A percentile compares a stretch with the other conserved stretches of the same genome.
Evolutionary conservation across 2,797 vertebrate genomes (phyloP).

Genomic region (Lagocephalus sceleratus): DNA sequence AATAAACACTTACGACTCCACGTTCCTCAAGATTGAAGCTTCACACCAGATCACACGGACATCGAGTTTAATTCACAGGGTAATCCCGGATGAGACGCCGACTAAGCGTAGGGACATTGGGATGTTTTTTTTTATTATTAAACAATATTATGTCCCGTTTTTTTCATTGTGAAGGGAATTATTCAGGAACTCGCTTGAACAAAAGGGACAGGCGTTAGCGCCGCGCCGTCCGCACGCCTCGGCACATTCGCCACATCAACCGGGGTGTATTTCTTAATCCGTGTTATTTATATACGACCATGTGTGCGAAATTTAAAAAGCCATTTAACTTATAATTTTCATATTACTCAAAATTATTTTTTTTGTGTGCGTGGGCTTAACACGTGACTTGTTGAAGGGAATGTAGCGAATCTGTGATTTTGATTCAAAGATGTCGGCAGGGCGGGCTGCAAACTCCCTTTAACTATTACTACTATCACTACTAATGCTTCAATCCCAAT

Average conservation of each 20-base stretch:
- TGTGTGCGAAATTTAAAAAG: too few species aligned
- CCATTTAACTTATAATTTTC: not conserved
- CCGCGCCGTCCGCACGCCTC: conserved; percentile 44
- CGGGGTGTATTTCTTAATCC: conserved; percentile 26
- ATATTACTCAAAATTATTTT: not conserved
- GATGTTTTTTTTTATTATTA: conserved; percentile 46
- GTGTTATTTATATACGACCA: not conserved
- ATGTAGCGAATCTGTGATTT: conserved; percentile 59
- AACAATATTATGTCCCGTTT: conserved; percentile 47
- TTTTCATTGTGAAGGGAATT: conserved; percentile 69
- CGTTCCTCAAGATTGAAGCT: conserved; percentile 65
- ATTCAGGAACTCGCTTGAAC: conserved; percentile 77
- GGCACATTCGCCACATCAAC: conserved; percentile 72
- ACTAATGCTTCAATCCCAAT: not conserved
- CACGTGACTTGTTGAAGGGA: not conserved
- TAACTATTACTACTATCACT: too few species aligned
- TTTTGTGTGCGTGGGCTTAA: not conserved
- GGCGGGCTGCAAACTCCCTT: not conserved
- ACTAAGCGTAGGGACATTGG: conserved; percentile 19
- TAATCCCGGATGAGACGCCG: conserved; percentile 35
- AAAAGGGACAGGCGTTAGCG: conserved; percentile 72
- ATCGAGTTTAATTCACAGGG: conserved; percentile 53
- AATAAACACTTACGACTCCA: conserved; percentile 79
- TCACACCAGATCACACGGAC: conserved; percentile 48
- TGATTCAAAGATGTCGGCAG: conserved; percentile 28